Percentiles rank a stretch among this genome's conserved stretches.
Evolutionary conservation across 1,140 invertebrate species (phyloP).

Genomic region (Zaprionus camerounensis): DNA sequence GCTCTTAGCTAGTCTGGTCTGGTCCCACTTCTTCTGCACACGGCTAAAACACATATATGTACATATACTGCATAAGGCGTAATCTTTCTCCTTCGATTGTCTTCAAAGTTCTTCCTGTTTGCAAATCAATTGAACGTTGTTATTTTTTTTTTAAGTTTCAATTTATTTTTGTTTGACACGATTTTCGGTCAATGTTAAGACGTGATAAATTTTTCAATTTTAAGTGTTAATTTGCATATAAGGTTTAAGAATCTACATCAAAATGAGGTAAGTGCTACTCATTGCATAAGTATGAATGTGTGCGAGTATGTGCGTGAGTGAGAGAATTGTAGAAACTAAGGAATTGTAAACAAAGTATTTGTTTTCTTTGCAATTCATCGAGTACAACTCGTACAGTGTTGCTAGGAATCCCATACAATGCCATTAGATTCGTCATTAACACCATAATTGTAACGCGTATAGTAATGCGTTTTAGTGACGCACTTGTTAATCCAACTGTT

Average conservation of each 20-base stretch:
- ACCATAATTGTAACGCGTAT: not conserved
- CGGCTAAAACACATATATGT: not conserved
- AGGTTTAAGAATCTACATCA: not conserved
- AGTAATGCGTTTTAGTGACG: not conserved
- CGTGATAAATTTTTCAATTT: conserved; percentile 26
- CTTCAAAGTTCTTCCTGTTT: not conserved
- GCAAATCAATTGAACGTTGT: not conserved
- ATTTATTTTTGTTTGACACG: conserved; percentile 13
- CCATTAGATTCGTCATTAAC: not conserved
- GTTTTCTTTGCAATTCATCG: not conserved
- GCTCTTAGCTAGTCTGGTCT: not conserved
- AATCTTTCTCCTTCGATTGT: not conserved
- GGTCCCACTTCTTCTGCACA: not conserved
- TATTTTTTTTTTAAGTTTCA: conserved; percentile 7
- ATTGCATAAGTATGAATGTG: not conserved
- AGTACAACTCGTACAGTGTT: not conserved
- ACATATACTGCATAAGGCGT: not conserved
- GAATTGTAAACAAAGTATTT: not conserved
- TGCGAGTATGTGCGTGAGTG: not conserved
- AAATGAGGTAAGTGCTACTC: conserved; percentile 41
- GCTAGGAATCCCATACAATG: not conserved
- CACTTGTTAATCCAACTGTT: conserved; percentile 1
- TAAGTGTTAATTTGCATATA: conserved; percentile 12
- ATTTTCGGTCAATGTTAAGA: conserved; percentile 24
- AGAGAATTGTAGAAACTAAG: not conserved